Base-by-base conservation (phyloP, 2,797 vertebrate genomes). In the Halcyon chelicuti region DNA sequence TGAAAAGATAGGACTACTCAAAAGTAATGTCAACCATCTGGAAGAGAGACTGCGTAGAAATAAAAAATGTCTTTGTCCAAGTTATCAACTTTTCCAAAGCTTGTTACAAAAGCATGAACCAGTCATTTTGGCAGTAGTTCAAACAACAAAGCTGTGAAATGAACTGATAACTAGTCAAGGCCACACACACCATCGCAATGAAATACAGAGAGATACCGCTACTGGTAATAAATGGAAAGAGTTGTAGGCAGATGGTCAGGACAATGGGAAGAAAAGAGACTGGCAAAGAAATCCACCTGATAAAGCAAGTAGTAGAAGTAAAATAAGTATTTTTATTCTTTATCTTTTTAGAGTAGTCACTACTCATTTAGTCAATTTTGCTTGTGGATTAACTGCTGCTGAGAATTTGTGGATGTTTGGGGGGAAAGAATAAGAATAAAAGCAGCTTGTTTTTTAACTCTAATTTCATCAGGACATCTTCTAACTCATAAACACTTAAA, bases 91-190 rank as follows among this genome's bases (percentile, higher is more conserved):
- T 91, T 91, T 81, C 35, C 47, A 84, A 90, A 95, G 70, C 75
- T 88, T 88, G 72, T 88, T 90, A 78, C 66, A 75, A 90, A 95
- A 81, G 12, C 52, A 76, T 35, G 79, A 88, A 88, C 33, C 12
- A 72, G 65, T 63, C n/a, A 67, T 93, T 86, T 84, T 94, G 89
- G 85, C 93, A 94, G 58, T 37, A 81, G 72, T 72, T 91, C 81
- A 93, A 37, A 62, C n/a, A 68, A 66, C 54, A 77, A 80, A 88
- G 75, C 93, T 93, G 94, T 93, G 81, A 96, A 97, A 90, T 93
- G 76, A 88, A 72, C 88, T 81, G 83, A 74, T 94, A 82, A 88
- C 49, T 74, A 92, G 74, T 82, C 47, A 76, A 49, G 80, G 86
- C 42, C 88, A 77, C 61, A 26, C 14, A 61, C 16, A 47, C 46